A percentile compares a stretch with the other conserved stretches of the same genome.
Conservation (phyloP, 1,140 invertebrate genomes). For the Trichonephila clavipes region DNA sequence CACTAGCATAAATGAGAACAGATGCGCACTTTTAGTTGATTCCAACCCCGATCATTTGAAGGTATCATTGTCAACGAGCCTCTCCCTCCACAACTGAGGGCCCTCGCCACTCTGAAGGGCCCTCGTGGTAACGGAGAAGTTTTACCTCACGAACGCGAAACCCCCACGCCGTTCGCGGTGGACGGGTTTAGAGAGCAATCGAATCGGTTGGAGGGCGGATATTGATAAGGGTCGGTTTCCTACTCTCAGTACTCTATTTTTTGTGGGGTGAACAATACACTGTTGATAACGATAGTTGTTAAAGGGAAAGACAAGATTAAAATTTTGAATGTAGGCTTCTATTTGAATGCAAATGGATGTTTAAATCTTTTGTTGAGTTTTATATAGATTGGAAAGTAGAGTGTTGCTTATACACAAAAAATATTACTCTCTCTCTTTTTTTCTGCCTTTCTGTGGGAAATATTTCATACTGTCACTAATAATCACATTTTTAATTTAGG, state of each 20-base stretch:
- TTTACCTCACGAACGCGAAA: background rate
- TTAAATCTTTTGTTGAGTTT: too few species aligned
- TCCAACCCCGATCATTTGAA: background rate
- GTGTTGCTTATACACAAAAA: too few species aligned
- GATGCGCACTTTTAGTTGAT: slow-evolving; percentile 38
- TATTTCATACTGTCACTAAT: too few species aligned
- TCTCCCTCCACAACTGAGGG: background rate
- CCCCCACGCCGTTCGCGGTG: slow-evolving; percentile 24
- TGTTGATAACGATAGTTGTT: background rate
- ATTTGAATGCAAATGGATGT: too few species aligned
- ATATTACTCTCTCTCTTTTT: too few species aligned
- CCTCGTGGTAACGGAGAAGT: slow-evolving; percentile 27
- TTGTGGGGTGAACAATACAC: background rate
- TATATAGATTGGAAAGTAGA: too few species aligned
- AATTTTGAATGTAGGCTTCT: background rate
- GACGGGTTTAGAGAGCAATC: slow-evolving; percentile 13
- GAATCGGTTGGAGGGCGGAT: background rate
- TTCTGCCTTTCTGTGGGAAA: too few species aligned
- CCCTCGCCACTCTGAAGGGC: slow-evolving; percentile 28
- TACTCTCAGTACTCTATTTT: background rate
- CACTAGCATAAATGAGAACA: slow-evolving; percentile 29
- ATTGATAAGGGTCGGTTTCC: background rate
- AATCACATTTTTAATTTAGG: too few species aligned
- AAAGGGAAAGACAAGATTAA: background rate
- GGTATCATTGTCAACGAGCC: slow-evolving; percentile 20